Conservation (phyloP, 2,797 vertebrate genomes). For the Lophura swinhoii region DNA sequence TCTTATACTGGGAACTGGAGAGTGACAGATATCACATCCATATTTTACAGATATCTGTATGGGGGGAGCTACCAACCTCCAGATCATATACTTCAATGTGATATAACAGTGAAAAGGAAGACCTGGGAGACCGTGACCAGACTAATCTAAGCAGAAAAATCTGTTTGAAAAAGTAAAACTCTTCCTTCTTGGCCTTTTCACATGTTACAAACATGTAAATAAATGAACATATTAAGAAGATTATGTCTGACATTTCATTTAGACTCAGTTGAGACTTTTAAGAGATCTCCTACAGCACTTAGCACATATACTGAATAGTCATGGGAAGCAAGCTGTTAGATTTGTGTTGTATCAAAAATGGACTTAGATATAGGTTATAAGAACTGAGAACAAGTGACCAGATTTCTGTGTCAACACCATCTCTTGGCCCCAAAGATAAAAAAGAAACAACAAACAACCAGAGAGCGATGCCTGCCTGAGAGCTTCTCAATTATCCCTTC, state of each 20-base stretch:
- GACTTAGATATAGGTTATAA: not conserved
- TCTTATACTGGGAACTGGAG: not conserved
- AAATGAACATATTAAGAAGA: not conserved
- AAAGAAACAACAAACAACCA: not conserved
- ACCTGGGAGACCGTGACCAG: not conserved
- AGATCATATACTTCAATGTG: not conserved
- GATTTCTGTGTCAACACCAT: accelerated
- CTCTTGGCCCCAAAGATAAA: not conserved
- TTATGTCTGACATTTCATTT: not conserved
- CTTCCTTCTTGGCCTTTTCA: not conserved
- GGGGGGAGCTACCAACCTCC: not conserved
- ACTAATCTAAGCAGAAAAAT: not conserved
- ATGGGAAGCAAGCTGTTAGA: not conserved
- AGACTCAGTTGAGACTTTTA: not conserved
- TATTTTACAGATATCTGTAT: not conserved
- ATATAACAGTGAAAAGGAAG: not conserved
- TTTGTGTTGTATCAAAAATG: not conserved
- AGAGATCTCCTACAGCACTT: not conserved
- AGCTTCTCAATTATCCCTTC: not conserved
- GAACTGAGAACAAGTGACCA: not conserved
- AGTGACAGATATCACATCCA: not conserved
- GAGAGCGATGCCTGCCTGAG: not conserved
- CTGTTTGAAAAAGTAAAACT: not conserved
- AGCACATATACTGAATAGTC: not conserved
- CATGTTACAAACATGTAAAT: not conserved